Evolutionary conservation across 2,888 invertebrate genomes (phyloP).

Genomic region (Schizaphis graminum): DNA sequence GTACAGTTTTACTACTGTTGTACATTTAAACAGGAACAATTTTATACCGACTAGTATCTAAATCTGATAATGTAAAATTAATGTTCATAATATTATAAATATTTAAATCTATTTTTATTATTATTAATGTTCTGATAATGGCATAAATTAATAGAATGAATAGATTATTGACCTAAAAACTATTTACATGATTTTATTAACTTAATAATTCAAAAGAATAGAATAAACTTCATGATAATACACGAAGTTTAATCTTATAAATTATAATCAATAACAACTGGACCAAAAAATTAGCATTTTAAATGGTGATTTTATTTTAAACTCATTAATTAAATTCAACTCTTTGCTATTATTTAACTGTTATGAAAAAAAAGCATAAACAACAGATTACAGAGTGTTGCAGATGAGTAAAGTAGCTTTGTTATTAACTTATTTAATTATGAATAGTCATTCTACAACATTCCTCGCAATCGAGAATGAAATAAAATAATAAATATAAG

Average conservation of each 20-base stretch:
- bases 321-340: conserved; percentile 14
- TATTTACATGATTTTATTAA: not conserved
- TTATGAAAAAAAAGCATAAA: not conserved
- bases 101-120: not conserved
- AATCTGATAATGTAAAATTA: not conserved
- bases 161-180: not conserved
- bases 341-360: not conserved
- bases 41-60: not conserved
- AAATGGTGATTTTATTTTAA: conserved; percentile 8
- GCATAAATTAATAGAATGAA: not conserved
- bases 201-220: not conserved
- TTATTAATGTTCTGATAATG: not conserved
- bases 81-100: not conserved
- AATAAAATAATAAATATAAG: too few relatives aligned
- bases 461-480: not conserved
- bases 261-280: not conserved
- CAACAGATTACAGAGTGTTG: not conserved
- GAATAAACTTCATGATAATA: not conserved
- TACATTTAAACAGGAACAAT: not conserved
- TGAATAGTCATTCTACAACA: not conserved
- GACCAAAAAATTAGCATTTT: conserved; percentile 25
- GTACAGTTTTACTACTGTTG: not conserved
- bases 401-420: not conserved
- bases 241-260: not conserved
- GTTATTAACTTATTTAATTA: conserved; percentile 1